A percentile compares a stretch with the other conserved stretches of the same genome.
Conservation (phyloP, 1,140 invertebrate genomes). For the Saccostrea echinata region DNA sequence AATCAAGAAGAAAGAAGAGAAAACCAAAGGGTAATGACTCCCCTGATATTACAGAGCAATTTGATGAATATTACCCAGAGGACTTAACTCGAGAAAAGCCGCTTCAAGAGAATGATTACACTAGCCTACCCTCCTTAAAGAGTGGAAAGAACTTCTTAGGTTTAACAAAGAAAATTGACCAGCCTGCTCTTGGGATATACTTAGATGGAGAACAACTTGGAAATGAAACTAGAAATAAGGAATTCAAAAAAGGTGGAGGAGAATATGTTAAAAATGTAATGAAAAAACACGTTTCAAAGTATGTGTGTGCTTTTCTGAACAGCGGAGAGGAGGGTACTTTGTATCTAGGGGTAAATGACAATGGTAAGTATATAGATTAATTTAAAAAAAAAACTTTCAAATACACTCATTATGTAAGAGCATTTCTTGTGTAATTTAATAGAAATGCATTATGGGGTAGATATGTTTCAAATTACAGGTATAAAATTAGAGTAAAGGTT, state of each 20-base stretch:
- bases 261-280: constrained; percentile 51
- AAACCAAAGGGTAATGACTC: not conserved
- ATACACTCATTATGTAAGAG: no score
- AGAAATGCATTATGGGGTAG: no score
- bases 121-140: not conserved
- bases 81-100: not conserved
- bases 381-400: not conserved
- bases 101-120: not conserved
- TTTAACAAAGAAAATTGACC: not conserved
- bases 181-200: constrained; percentile 18
- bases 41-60: constrained; percentile 8
- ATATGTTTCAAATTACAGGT: no score
- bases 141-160: not conserved
- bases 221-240: constrained; percentile 53
- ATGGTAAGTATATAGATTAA: constrained; percentile 52
- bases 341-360: constrained; percentile 66
- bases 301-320: constrained; percentile 63
- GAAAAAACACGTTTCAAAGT: constrained; percentile 57
- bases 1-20: constrained; percentile 19
- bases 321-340: constrained; percentile 61
- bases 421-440: no score
- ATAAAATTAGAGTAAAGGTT: no score
- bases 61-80: constrained; percentile 9
- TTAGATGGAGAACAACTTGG: constrained; percentile 43
- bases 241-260: constrained; percentile 55